Evolutionary conservation across 2,797 vertebrate genomes (phyloP).

Genomic region (Petrocephalus schoutedeni): DNA sequence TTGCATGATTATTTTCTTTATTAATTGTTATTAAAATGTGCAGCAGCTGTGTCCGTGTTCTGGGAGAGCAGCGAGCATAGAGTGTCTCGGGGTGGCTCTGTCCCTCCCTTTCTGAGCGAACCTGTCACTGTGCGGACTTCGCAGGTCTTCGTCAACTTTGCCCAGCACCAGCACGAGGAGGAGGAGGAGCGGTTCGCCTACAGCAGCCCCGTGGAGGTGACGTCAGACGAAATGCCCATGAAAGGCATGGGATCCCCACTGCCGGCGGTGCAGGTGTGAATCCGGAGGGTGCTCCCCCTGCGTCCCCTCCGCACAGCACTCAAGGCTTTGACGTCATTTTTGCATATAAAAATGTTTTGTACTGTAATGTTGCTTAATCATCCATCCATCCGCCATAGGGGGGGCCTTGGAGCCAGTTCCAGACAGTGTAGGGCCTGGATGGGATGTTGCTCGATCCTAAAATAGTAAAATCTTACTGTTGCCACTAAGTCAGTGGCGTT

Average conservation of each 20-base stretch:
- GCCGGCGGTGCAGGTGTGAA: constrained; percentile 24
- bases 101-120: too few species aligned
- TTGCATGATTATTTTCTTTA: neutral
- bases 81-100: neutral
- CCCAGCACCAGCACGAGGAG: constrained; percentile 51
- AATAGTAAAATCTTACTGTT: neutral
- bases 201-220: constrained; percentile 52
- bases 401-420: neutral
- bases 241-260: constrained; percentile 18
- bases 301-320: neutral
- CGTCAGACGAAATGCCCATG: constrained; percentile 52
- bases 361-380: neutral
- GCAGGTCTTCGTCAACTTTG: constrained; percentile 73
- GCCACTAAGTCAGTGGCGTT: neutral
- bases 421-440: neutral
- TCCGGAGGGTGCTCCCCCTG: neutral
- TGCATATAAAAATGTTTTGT: neutral
- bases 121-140: constrained; percentile 18
- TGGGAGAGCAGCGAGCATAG: neutral
- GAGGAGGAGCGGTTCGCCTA: constrained; percentile 38
- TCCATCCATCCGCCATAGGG: neutral
- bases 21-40: too few species aligned
- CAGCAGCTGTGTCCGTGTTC: neutral
- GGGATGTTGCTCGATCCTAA: neutral
- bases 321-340: neutral